phyloP scores from a whole-genome alignment of 2,797 vertebrate species.

The Sciurus vulgaris region DNA sequence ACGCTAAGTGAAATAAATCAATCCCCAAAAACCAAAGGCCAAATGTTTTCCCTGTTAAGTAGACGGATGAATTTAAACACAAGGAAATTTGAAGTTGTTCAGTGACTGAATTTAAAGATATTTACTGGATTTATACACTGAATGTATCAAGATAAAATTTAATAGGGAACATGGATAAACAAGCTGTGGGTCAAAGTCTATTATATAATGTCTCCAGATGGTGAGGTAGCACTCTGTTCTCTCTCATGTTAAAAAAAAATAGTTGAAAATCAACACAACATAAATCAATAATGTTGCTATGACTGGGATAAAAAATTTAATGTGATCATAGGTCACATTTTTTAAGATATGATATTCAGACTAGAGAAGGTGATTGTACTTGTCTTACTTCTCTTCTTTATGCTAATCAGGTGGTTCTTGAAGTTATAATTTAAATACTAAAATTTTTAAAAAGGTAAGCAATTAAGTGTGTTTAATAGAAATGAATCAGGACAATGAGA shows the following conservation, averaged over 20 bases:
- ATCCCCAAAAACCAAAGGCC: too few species aligned
- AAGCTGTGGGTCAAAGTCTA: not conserved
- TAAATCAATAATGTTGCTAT: not conserved
- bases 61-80: not conserved
- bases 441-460: not conserved
- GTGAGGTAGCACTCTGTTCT: not conserved
- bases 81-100: not conserved
- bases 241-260: not conserved
- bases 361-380: not conserved
- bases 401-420: not conserved
- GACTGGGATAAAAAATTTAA: not conserved
- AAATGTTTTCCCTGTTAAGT: too few species aligned
- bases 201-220: not conserved
- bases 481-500: not conserved
- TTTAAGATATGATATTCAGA: slow-evolving; percentile 2
- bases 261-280: not conserved
- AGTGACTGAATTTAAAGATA: not conserved
- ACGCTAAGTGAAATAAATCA: too few species aligned
- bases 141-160: slow-evolving; percentile 33
- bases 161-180: not conserved
- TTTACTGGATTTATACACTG: not conserved
- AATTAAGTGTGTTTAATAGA: slow-evolving; percentile 2
- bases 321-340: not conserved
- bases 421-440: not conserved
- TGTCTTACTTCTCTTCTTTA: not conserved